Base-by-base conservation (phyloP, 1,140 invertebrate genomes). In the Bombus confusus region DNA sequence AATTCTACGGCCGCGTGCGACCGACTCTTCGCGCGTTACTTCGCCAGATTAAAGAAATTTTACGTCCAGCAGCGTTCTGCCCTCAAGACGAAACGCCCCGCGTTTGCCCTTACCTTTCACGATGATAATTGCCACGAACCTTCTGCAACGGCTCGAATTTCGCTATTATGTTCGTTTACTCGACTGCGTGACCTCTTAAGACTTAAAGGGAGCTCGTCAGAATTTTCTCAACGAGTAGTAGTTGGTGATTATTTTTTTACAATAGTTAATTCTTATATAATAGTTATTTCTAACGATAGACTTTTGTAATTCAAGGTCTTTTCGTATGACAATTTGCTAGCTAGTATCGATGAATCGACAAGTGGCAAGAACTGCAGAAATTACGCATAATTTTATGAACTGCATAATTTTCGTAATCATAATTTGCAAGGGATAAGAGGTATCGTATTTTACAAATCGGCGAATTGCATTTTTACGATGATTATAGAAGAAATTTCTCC, bases 31-130 rank as follows among this genome's bases (percentile, higher is more conserved):
- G 25, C 76, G 76, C 52, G 76, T 85, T 85, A 85, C 68, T 80
- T 80, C 64, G 28, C 25, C 66, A 47, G 83, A 85, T 85, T 85
- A 85, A 85, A 85, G 76, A 80, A 80, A 80, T 85, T 80, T 85
- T 47, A 78, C 52, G 76, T 39, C 37, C 52, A 43, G 22, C 66
- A 37, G 28, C 37, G 47, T 43, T 59, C 28, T 15, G 43, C 59
- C 57, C 37, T 59, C 78, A 12, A 66, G 78, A 72, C 41, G 69
- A 37, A 69, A 72, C 39, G 52, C 25, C 25, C 25, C 68, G 52
- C 66, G 52, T 76, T 83, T 66, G 64, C 71, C 47, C 8, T 76
- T 41, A 74, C n/a, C 41, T 57, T 83, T 15, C 52, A 74, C 37
- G 25, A 78, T 37, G 64, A 59, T 78, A 84, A 84, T 79, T 77